A percentile compares a stretch with the other conserved stretches of the same genome.
These are phyloP conservation scores for Dinomys branickii DNA, from an alignment of 2,113 vertebrate genomes.

Conservation along the genomic window DNA sequence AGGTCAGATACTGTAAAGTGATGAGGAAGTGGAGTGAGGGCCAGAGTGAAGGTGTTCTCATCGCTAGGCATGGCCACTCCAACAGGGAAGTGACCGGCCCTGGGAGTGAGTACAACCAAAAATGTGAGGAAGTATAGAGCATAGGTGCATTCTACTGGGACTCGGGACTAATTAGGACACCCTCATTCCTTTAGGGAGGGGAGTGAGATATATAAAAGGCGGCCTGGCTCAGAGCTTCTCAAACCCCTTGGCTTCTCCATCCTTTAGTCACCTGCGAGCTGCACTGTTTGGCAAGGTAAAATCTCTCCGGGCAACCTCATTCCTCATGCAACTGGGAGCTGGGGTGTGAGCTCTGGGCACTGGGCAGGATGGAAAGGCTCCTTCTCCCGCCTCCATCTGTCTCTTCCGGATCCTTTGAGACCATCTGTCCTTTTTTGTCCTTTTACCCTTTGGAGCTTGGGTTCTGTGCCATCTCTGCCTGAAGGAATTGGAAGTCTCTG, in stretches of 20 bases:
- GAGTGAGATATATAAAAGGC: slow-evolving; percentile 63
- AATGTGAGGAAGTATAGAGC: slow-evolving; percentile 75
- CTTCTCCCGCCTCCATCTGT: neutral
- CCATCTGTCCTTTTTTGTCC: too few relatives aligned
- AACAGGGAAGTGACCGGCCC: slow-evolving; percentile 31
- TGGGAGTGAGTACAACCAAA: slow-evolving; percentile 77
- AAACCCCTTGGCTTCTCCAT: neutral
- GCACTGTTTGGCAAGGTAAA: neutral
- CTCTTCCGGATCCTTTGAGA: neutral
- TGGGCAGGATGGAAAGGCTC: neutral
- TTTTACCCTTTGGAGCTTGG: neutral
- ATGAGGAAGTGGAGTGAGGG: neutral
- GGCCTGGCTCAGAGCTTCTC: neutral
- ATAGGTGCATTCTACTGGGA: slow-evolving; percentile 59
- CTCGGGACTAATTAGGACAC: slow-evolving; percentile 68
- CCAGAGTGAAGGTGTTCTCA: neutral
- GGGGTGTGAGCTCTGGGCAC: neutral
- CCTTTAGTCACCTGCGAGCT: neutral
- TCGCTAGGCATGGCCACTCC: neutral
- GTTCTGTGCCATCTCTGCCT: neutral
- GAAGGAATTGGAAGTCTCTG: neutral
- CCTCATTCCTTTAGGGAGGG: slow-evolving; percentile 35
- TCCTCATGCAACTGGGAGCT: neutral
- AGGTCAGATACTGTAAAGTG: slow-evolving; percentile 50
- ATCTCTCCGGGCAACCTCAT: rapidly evolving